These are phyloP conservation scores for Myripristis jacobus DNA, from an alignment of 2,797 vertebrate genomes.

Conservation along the genomic window DNA sequence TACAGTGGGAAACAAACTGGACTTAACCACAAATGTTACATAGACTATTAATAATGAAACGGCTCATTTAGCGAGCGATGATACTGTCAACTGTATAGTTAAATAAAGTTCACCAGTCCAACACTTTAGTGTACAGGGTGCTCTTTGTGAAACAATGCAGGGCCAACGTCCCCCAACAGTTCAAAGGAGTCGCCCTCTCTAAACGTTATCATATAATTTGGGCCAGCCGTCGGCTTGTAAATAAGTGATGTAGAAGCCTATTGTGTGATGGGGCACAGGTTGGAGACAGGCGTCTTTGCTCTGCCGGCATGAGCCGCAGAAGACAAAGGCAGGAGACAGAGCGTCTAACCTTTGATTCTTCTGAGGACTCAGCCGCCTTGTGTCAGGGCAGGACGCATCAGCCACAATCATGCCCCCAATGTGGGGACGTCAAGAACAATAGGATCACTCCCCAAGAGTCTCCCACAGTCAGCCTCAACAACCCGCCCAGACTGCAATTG, in stretches of 20 bases:
- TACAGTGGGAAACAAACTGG: not conserved
- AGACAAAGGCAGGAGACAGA: slow-evolving; percentile 86
- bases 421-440: slow-evolving; percentile 78
- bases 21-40: not conserved
- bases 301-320: slow-evolving; percentile 76
- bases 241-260: slow-evolving; percentile 84
- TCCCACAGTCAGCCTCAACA: slow-evolving; percentile 67
- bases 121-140: slow-evolving; percentile 41
- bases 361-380: slow-evolving; percentile 78
- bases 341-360: slow-evolving; percentile 88
- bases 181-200: slow-evolving; percentile 78
- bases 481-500: slow-evolving; percentile 68
- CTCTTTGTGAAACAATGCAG: slow-evolving; percentile 52
- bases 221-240: slow-evolving; percentile 84
- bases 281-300: slow-evolving; percentile 86
- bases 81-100: slow-evolving; percentile 15
- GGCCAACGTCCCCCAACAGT: slow-evolving; percentile 55
- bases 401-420: slow-evolving; percentile 78
- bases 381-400: slow-evolving; percentile 76
- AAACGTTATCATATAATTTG: slow-evolving; percentile 82
- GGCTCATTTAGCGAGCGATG: not conserved
- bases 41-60: not conserved
- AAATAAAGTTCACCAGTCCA: slow-evolving; percentile 15
- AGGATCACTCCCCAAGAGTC: slow-evolving; percentile 66
- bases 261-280: slow-evolving; percentile 83